These are phyloP conservation scores for Tenodera sinensis DNA, from an alignment of 2,888 invertebrate species.

Conservation along the genomic window DNA sequence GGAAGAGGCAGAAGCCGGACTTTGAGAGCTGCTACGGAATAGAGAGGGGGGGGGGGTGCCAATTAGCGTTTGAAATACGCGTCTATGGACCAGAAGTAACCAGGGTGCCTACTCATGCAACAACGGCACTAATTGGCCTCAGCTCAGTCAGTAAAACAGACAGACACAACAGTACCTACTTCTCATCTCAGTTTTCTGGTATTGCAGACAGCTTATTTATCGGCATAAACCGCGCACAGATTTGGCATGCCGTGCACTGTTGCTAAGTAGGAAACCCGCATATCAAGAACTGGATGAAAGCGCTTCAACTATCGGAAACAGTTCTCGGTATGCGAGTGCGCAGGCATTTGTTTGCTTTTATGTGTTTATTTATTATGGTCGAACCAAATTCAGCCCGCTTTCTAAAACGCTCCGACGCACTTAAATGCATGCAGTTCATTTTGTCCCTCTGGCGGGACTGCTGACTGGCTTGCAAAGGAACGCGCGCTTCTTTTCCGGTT, in stretches of 20 bases:
- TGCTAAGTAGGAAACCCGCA: too few species aligned
- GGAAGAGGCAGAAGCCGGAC: not conserved
- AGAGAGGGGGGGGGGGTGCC: not conserved
- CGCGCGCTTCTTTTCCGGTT: too few species aligned
- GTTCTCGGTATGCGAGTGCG: too few species aligned
- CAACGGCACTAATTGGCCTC: conserved; percentile 7
- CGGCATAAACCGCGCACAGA: not conserved
- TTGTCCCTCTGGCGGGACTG: too few species aligned
- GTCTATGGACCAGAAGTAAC: conserved; percentile 5
- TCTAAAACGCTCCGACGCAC: too few species aligned
- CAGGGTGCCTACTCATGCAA: not conserved
- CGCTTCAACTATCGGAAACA: too few species aligned
- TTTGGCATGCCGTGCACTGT: not conserved
- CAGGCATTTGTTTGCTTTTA: too few species aligned
- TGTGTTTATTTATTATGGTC: too few species aligned
- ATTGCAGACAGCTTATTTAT: not conserved
- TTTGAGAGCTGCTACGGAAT: not conserved
- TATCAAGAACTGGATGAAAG: too few species aligned
- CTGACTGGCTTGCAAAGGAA: too few species aligned
- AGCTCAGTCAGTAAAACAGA: not conserved
- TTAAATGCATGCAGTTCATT: too few species aligned
- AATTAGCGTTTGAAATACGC: conserved; percentile 6
- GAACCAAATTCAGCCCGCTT: too few species aligned
- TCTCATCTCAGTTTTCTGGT: not conserved
- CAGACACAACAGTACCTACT: not conserved